Conservation (phyloP, 2,888 invertebrate genomes). For the Galeruca laticollis region DNA sequence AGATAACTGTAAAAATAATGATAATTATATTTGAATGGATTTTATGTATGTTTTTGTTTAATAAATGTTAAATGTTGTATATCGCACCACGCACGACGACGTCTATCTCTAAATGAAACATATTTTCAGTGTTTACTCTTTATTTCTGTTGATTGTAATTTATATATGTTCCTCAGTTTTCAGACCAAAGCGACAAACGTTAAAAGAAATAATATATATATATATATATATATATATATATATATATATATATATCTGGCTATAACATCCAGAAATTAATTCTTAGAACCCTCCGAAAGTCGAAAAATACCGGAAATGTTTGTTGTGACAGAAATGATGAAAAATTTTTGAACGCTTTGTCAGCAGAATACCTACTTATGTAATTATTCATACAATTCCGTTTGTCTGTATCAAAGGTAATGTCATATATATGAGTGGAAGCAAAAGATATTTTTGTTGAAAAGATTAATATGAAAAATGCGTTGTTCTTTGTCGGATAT, state of each 20-base stretch:
- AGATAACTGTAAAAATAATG: constrained; percentile 44
- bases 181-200: background rate
- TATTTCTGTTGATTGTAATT: background rate
- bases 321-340: background rate
- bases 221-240: too few relatives aligned
- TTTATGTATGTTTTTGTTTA: constrained; percentile 38
- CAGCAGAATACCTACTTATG: too few relatives aligned
- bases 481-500: too few relatives aligned
- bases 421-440: background rate
- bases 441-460: background rate
- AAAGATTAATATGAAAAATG: background rate
- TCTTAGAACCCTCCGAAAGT: constrained; percentile 1
- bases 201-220: background rate
- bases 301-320: background rate
- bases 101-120: constrained; percentile 6
- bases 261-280: background rate
- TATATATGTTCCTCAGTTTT: background rate
- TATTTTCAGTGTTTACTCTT: constrained; percentile 2
- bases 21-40: constrained; percentile 45
- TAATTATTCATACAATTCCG: background rate
- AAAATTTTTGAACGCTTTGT: background rate
- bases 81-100: constrained; percentile 15
- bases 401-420: background rate
- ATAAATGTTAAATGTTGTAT: constrained; percentile 35
- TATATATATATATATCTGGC: constrained; percentile 4